Percentiles rank a stretch among this genome's conserved stretches.
phyloP scores from a whole-genome alignment of 2,113 vertebrate genomes.

The Chlamydotis undulata region DNA sequence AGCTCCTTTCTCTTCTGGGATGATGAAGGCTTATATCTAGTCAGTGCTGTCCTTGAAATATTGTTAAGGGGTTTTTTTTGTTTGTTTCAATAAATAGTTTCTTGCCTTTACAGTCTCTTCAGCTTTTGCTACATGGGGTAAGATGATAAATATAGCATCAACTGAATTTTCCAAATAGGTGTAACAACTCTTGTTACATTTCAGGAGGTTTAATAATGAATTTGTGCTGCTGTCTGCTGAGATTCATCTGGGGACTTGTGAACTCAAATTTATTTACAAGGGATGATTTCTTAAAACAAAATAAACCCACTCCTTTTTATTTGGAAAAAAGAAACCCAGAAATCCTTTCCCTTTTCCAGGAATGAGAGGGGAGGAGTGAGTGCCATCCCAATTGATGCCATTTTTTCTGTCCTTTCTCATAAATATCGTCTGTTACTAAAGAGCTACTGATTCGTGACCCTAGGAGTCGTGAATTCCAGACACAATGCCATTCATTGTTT shows the following conservation, averaged over 20 bases:
- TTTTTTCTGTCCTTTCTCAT: not conserved
- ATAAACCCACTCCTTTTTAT: not conserved
- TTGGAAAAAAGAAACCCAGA: not conserved
- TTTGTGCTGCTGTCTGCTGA: not conserved
- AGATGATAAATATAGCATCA: not conserved
- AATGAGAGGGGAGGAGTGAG: not conserved
- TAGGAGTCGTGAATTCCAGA: not conserved
- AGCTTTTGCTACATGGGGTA: not conserved
- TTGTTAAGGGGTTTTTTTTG: not conserved
- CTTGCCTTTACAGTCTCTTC: not conserved
- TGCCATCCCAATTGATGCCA: not conserved
- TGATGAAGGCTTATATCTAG: not conserved
- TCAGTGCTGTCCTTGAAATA: not conserved
- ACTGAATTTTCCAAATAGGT: not conserved
- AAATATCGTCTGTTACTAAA: not conserved
- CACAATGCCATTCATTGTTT: not conserved
- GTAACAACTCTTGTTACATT: not conserved
- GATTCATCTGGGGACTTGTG: not conserved
- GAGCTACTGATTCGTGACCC: not conserved
- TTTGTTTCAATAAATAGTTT: not conserved
- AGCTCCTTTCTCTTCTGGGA: not conserved
- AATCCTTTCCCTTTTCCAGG: not conserved
- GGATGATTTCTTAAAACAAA: not conserved
- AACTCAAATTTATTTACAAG: not conserved
- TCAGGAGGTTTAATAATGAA: not conserved